These are phyloP conservation scores for Bathynomus jamesi DNA, from an alignment of 1,140 invertebrate genomes.

Conservation along the genomic window DNA sequence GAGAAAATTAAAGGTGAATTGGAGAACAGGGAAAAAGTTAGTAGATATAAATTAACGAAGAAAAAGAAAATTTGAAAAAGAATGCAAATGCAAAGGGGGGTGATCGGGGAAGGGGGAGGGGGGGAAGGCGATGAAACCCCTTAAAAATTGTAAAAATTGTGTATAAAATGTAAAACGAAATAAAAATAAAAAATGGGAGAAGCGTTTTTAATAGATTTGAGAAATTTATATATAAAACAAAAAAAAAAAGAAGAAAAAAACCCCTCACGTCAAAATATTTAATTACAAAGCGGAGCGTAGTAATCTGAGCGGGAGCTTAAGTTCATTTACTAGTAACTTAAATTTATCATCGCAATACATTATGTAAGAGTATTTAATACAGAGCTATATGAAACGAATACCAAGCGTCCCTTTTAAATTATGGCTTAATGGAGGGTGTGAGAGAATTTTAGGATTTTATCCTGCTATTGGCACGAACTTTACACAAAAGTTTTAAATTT, in stretches of 20 bases:
- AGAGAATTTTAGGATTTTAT: neutral
- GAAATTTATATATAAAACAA: no score
- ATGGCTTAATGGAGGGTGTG: neutral
- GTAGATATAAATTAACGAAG: neutral
- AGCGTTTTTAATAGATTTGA: no score
- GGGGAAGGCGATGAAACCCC: no score
- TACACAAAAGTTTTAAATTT: neutral
- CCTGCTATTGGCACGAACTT: neutral
- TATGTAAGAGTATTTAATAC: neutral
- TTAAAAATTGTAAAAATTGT: no score
- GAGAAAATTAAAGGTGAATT: neutral
- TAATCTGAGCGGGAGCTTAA: neutral
- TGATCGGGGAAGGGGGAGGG: no score
- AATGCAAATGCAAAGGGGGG: no score
- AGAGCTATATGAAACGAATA: neutral
- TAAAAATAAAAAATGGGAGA: neutral
- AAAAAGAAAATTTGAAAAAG: no score
- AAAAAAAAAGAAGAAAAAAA: no score
- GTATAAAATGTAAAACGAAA: neutral
- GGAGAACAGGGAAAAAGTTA: neutral
- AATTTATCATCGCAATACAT: neutral
- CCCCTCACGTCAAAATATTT: no score
- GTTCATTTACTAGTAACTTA: neutral
- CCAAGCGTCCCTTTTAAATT: neutral
- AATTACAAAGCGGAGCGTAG: no score